phyloP scores from a whole-genome alignment of 2,888 invertebrate species.

The Glyphotaelius pellucidus region DNA sequence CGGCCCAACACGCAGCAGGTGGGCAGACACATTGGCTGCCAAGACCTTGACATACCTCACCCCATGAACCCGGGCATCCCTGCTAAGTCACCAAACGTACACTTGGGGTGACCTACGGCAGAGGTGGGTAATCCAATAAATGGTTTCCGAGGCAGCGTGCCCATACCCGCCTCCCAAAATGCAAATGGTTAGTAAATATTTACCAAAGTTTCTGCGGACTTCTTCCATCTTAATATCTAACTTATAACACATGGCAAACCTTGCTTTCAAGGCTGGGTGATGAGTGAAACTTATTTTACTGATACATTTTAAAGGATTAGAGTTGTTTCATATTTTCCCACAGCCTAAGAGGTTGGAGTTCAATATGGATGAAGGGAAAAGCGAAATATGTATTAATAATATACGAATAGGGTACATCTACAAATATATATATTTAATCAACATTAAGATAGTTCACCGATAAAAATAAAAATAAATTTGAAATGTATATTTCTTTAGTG shows the following conservation, averaged over 20 bases:
- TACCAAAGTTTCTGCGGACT: not conserved
- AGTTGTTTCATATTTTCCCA: not conserved
- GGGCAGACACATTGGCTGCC: too few species aligned
- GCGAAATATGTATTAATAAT: not conserved
- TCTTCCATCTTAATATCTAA: not conserved
- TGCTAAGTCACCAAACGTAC: too few species aligned
- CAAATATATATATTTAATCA: not conserved
- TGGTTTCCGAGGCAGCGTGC: too few species aligned
- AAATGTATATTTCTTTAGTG: conserved; percentile 5
- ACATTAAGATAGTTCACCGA: not conserved
- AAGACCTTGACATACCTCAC: too few species aligned
- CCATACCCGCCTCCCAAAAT: too few species aligned
- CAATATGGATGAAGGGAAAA: not conserved
- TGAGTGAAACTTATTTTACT: not conserved
- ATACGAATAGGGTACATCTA: not conserved
- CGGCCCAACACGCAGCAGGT: too few species aligned
- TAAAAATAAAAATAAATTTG: conserved; percentile 20
- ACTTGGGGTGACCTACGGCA: too few species aligned
- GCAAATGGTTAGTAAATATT: too few species aligned
- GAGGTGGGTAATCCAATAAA: too few species aligned
- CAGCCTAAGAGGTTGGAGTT: not conserved
- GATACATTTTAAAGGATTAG: too few species aligned
- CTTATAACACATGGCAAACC: too few species aligned
- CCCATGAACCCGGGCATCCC: too few species aligned
- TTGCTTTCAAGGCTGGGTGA: not conserved